Conservation (phyloP, 1,140 invertebrate species). For the Brachionus angularis region DNA sequence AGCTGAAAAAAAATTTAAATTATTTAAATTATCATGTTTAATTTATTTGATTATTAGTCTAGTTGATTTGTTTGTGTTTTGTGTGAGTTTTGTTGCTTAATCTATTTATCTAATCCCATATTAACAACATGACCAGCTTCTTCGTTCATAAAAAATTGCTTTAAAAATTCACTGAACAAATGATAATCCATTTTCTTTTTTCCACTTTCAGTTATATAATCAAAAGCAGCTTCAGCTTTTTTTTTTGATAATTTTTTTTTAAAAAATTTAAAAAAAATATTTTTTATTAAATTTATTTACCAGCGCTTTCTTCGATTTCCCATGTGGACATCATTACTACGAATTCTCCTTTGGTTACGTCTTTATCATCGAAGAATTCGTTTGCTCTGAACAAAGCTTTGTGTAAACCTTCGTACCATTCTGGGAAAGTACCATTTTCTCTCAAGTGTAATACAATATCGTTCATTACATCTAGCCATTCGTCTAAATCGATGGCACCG, state of each 20-base stretch:
- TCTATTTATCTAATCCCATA: slow-evolving; percentile 32
- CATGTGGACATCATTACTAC: slow-evolving; percentile 31
- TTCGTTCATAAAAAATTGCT: slow-evolving; percentile 40
- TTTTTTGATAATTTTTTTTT: too few species aligned
- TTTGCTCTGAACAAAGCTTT: slow-evolving; percentile 41
- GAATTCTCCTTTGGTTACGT: slow-evolving; percentile 40
- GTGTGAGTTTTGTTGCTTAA: too few species aligned
- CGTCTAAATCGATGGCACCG: slow-evolving; percentile 44
- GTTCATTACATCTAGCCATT: slow-evolving; percentile 45
- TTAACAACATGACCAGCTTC: slow-evolving; percentile 32
- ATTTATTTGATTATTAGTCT: too few species aligned
- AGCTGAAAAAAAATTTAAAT: too few species aligned
- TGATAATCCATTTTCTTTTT: slow-evolving; percentile 43
- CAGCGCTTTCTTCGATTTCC: slow-evolving; percentile 40
- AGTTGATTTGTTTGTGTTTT: too few species aligned
- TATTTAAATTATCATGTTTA: too few species aligned
- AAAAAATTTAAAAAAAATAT: background rate
- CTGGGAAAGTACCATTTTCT: slow-evolving; percentile 36
- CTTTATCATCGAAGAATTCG: slow-evolving; percentile 44
- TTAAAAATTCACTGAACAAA: slow-evolving; percentile 44
- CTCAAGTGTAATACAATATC: slow-evolving; percentile 33
- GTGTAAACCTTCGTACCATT: slow-evolving; percentile 45
- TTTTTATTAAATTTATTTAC: background rate
- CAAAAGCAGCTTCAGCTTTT: slow-evolving; percentile 25
- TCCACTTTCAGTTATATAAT: slow-evolving; percentile 42